A percentile compares a stretch with the other conserved stretches of the same genome.
Evolutionary conservation across 23 tunicate species (phyloP).

Genomic region (Pegea sp.): DNA sequence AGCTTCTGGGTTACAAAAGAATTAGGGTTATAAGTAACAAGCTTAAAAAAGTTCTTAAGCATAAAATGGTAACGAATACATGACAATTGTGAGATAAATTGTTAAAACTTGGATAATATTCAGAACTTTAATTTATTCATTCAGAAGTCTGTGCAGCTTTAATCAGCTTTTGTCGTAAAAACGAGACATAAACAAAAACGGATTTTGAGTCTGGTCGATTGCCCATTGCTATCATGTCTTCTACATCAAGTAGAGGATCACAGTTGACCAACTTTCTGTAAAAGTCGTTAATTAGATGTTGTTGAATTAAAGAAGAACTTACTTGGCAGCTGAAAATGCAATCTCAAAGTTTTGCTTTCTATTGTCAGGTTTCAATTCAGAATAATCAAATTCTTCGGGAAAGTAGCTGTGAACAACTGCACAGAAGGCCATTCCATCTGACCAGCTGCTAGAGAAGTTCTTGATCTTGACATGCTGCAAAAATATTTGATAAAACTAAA

Average conservation of each 20-base stretch:
- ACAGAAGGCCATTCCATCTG: conserved; percentile 97
- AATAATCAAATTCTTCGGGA: conserved; percentile 75
- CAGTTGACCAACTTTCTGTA: conserved; percentile 76
- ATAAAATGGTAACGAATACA: too few species aligned
- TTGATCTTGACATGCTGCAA: conserved; percentile 78
- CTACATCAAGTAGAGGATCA: conserved; percentile 88
- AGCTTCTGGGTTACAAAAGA: too few species aligned
- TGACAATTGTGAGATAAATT: too few species aligned
- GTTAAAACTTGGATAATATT: too few species aligned
- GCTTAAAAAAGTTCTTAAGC: too few species aligned
- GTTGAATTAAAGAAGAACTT: too few species aligned
- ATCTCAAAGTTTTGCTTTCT: conserved; percentile 61
- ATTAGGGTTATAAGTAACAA: too few species aligned
- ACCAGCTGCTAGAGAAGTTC: conserved; percentile 93
- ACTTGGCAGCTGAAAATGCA: conserved; percentile 90
- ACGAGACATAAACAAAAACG: conserved; percentile 96
- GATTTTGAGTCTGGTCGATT: conserved; percentile 97
- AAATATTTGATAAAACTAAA: conserved; percentile 1
- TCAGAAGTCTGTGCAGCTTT: too few species aligned
- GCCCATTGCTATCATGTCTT: conserved; percentile 97
- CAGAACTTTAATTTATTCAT: too few species aligned
- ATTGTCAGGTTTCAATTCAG: conserved; percentile 45
- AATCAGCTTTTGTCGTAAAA: conserved; percentile 63
- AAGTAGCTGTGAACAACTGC: conserved; percentile 95
- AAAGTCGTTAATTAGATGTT: too few species aligned